phyloP scores from a whole-genome alignment of 1,140 invertebrate genomes.

The Bacillus rossius region DNA sequence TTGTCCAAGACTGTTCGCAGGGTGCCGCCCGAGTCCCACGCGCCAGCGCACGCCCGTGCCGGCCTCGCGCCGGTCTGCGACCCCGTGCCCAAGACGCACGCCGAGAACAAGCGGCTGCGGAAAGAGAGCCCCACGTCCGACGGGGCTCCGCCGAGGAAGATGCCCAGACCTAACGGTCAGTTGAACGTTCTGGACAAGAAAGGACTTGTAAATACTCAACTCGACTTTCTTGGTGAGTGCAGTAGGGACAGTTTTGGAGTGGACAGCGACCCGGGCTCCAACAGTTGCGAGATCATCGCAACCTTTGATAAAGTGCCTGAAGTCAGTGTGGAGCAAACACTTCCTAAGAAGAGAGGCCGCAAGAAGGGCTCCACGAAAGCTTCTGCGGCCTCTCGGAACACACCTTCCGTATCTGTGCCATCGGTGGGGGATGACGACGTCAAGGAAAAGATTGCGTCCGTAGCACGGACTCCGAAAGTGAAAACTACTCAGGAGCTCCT shows the following conservation, averaged over 20 bases:
- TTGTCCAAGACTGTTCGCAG: too few species aligned
- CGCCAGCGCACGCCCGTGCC: conserved; percentile 22
- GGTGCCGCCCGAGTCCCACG: conserved; percentile 19
- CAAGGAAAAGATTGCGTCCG: conserved; percentile 57
- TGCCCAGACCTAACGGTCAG: conserved; percentile 10
- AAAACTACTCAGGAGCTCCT: conserved; percentile 82
- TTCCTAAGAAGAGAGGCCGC: conserved; percentile 56
- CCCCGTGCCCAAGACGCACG: conserved; percentile 53
- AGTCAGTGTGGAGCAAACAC: conserved; percentile 23
- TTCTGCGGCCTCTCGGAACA: conserved; percentile 18
- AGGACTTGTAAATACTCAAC: not conserved
- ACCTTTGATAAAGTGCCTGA: conserved; percentile 12
- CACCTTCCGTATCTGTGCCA: conserved; percentile 32
- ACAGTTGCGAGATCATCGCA: not conserved
- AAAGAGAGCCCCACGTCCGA: conserved; percentile 41
- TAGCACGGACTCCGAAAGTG: conserved; percentile 60
- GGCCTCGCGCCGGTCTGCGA: conserved; percentile 37
- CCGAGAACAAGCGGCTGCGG: conserved; percentile 54
- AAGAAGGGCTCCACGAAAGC: conserved; percentile 61
- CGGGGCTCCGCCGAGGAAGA: conserved; percentile 1
- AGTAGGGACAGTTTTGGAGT: conserved; percentile 24
- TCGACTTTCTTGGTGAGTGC: conserved; percentile 17
- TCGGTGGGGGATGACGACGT: conserved; percentile 49
- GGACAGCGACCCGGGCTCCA: conserved; percentile 2
- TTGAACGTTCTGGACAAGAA: not conserved